Evolutionary conservation across 2,888 invertebrate genomes (phyloP), one percentile per base, ranked within the genome.

Genomic region (Vandiemenella viatica): DNA sequence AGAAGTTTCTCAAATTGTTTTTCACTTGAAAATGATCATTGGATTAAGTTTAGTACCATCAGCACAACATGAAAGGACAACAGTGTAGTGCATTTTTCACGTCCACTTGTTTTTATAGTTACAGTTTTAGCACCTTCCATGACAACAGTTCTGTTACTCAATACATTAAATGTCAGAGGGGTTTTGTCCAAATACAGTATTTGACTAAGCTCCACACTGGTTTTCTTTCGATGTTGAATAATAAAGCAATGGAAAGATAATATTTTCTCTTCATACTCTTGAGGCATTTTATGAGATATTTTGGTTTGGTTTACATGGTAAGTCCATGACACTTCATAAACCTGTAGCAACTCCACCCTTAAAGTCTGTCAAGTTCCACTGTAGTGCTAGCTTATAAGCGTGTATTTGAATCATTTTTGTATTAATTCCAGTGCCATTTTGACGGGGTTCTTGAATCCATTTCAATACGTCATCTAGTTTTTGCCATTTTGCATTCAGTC

Each of bases 341-440:
- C 3, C 18, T 41, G 41, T 41, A 41, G 41, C 41, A 41, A 41
- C 18, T 41, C 18, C 41, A 18, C 16, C 41, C 19, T 10, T 38
- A 38, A 38, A 10, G 38, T 15, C 10, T 45, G 54, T 57, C 23
- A 43, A 40, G 41, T n/a, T n/a, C n/a, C n/a, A n/a, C n/a, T n/a
- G n/a, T n/a, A n/a, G n/a, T n/a, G n/a, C n/a, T n/a, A n/a, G n/a
- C n/a, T n/a, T n/a, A n/a, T n/a, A n/a, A n/a, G n/a, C n/a, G n/a
- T n/a, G n/a, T n/a, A n/a, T n/a, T n/a, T n/a, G n/a, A n/a, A n/a
- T n/a, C n/a, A n/a, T n/a, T n/a, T n/a, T n/a, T n/a, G n/a, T n/a
- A n/a, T n/a, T n/a, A n/a, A n/a, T n/a, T n/a, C n/a, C n/a, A n/a
- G n/a, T n/a, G n/a, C n/a, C n/a, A n/a, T n/a, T n/a, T n/a, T n/a